phyloP scores from a whole-genome alignment of 2,797 vertebrate species.

The Platalea minor region DNA sequence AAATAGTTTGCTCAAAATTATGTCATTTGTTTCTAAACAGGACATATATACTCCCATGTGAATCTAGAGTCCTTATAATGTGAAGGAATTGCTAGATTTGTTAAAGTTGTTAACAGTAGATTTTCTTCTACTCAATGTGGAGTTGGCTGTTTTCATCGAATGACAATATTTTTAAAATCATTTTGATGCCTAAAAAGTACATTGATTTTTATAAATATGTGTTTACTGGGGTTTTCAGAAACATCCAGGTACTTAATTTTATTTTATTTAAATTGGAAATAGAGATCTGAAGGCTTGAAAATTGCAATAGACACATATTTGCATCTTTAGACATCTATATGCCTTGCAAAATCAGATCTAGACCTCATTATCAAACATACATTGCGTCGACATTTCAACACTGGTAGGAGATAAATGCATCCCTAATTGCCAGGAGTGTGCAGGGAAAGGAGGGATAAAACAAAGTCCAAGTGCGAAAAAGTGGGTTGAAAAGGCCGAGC shows the following conservation, averaged over 20 bases:
- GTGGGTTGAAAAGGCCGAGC: not conserved
- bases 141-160: not conserved
- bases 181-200: not conserved
- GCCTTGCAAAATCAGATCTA: not conserved
- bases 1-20: not conserved
- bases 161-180: not conserved
- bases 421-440: not conserved
- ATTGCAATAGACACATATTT: not conserved
- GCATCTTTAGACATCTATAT: not conserved
- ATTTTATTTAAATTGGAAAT: not conserved
- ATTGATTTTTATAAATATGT: not conserved
- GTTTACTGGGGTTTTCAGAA: not conserved
- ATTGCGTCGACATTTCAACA: not conserved
- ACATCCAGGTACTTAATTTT: not conserved
- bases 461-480: not conserved
- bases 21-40: not conserved
- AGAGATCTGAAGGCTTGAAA: not conserved
- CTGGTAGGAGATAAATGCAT: not conserved
- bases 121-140: not conserved
- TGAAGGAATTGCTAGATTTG: not conserved
- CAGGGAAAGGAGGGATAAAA: not conserved
- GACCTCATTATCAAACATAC: not conserved
- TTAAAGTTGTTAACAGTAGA: not conserved
- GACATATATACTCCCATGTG: not conserved
- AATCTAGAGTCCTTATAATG: not conserved